Evolutionary conservation across 2,797 vertebrate species (phyloP), one percentile per base, ranked within the genome.

Genomic region (Gymnoscopelus microlampas): DNA sequence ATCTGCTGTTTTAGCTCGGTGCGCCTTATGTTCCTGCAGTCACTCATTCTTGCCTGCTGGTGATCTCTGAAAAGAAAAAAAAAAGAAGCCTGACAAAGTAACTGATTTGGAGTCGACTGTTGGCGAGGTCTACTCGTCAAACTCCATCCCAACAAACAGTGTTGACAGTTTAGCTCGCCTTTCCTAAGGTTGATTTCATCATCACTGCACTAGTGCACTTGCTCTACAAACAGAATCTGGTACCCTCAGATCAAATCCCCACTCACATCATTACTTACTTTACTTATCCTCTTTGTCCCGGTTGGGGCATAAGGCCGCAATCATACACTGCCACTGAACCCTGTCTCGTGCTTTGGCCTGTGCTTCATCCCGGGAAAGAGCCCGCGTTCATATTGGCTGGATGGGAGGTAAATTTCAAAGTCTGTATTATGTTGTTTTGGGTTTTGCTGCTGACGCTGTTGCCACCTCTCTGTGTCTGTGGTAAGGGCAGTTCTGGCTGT

Each of bases 1-100:
- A 90, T 91, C 91, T 91, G 91, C 81, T 44, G 63, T 0, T 53
- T 8, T 59, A 48, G 73, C 79, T 79, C 78, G 49, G 73, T 71
- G 1, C 23, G 26, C 87, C 79, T 61, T 72, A 58, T 80, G 83
- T 74, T 71, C n/a, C 78, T 53, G 63, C 70, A 71, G 75, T 70
- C 61, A 70, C 78, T 29, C 29, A 12, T 32, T 35, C 1, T 39
- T 35, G 29, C 8, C 35, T 53, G 14, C 78, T 86, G 79, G 8
- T 81, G 83, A 89, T 87, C 85, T 74, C 51, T 0, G 61, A 55
- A 76, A 83, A 68, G 4, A 29, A 29, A 29, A 29, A 39, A 39
- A 39, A 39, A 39, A 7, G 3, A 1, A 14, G 78, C 78, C 86
- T 76, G 82, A 83, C 85, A 83, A 85, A 80, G 66, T 26, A 74